Percentiles rank a stretch among this genome's conserved stretches.
phyloP scores from a whole-genome alignment of 2,797 vertebrate genomes.

The Intellagama lesueurii region DNA sequence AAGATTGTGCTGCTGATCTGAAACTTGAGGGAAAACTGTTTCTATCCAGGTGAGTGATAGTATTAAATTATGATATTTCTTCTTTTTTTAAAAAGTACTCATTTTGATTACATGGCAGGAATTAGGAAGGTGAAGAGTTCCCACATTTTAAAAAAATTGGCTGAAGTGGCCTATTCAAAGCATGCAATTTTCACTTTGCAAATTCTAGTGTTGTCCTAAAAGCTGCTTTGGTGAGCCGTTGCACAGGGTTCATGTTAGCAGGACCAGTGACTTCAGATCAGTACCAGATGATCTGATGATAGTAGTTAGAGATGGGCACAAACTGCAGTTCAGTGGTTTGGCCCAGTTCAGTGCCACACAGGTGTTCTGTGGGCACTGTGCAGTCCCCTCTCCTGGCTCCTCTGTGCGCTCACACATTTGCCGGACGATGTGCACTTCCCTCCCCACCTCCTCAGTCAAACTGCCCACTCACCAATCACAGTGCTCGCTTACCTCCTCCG shows the following conservation, averaged over 20 bases:
- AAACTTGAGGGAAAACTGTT: constrained; percentile 90
- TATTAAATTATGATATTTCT: neutral
- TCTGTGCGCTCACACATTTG: no score
- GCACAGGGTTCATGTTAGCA: neutral
- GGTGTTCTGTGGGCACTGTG: no score
- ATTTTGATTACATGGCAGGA: neutral
- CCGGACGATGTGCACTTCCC: no score
- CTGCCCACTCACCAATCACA: no score
- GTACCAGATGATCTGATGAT: neutral
- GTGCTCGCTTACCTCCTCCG: no score
- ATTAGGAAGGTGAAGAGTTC: neutral
- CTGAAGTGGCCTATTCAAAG: neutral
- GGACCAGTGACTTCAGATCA: neutral
- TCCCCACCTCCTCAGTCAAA: no score
- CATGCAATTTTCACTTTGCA: neutral
- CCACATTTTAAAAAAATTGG: neutral
- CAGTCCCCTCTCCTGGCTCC: no score
- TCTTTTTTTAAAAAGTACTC: neutral
- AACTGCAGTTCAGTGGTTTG: no score
- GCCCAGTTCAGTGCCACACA: no score
- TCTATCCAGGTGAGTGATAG: constrained; percentile 87
- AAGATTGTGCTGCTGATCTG: constrained; percentile 96
- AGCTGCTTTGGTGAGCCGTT: neutral
- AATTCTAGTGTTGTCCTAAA: neutral
- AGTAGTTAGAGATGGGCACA: neutral